A percentile compares a stretch with the other conserved stretches of the same genome.
Conservation (phyloP, 1,140 invertebrate species). For the Helicorthomorpha holstii region DNA sequence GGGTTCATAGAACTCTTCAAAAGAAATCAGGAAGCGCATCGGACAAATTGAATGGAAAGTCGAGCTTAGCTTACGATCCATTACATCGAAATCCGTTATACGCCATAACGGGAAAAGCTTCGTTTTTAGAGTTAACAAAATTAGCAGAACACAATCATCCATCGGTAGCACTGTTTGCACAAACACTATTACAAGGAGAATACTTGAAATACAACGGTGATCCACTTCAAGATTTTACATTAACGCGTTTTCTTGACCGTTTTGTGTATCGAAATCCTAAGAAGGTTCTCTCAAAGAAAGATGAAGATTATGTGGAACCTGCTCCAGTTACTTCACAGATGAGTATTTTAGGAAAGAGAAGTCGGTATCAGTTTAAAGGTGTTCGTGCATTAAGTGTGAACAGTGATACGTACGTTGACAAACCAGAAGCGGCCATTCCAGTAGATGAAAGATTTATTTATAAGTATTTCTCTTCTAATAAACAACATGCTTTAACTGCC, state of each 20-base stretch:
- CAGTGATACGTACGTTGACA: neutral
- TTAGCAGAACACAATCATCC: slow-evolving; percentile 74
- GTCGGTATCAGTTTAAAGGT: neutral
- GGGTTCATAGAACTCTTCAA: slow-evolving; percentile 21
- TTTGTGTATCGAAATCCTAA: slow-evolving; percentile 96
- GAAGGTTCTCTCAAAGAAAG: slow-evolving; percentile 31
- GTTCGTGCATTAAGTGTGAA: slow-evolving; percentile 9
- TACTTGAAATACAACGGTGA: slow-evolving; percentile 71
- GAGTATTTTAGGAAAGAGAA: neutral
- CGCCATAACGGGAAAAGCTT: slow-evolving; percentile 48
- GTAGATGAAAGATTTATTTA: slow-evolving; percentile 1
- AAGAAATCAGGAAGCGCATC: slow-evolving; percentile 9
- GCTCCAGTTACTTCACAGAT: neutral
- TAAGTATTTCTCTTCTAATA: slow-evolving; percentile 2
- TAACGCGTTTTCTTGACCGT: slow-evolving; percentile 76
- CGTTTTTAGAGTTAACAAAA: slow-evolving; percentile 50
- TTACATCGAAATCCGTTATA: slow-evolving; percentile 63
- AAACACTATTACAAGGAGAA: slow-evolving; percentile 54
- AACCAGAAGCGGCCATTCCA: slow-evolving; percentile 5
- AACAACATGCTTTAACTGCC: too few relatives aligned
- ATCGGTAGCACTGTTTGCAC: slow-evolving; percentile 71
- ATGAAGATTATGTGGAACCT: slow-evolving; percentile 5
- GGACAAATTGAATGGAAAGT: neutral
- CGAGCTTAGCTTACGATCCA: slow-evolving; percentile 41
- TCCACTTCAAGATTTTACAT: slow-evolving; percentile 76